Evolutionary conservation across 1,140 invertebrate species (phyloP), one percentile per base, ranked within the genome.

Genomic region (Drosophila lacteicornis): DNA sequence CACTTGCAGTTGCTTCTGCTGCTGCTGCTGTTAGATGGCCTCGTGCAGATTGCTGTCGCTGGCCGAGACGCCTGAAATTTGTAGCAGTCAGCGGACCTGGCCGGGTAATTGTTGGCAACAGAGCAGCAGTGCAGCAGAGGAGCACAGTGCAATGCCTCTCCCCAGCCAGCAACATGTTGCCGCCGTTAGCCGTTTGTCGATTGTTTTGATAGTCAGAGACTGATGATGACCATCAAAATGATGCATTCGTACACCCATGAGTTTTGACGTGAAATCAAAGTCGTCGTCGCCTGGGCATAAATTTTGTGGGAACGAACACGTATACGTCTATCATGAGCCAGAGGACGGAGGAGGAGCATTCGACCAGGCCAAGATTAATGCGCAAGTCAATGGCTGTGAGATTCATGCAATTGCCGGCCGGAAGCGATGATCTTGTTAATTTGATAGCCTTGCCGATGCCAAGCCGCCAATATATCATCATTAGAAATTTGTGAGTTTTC

Each of bases 191-290:
- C 47, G 66, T 19, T 69, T 67, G 85, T 76, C 80, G 82, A 85
- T 90, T 90, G 86, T 79, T 90, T 90, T 90, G 85, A 90, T 90
- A 82, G 86, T 80, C 86, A 91, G 86, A 91, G 86, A 91, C 86
- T 91, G 86, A 91, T 91, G 86, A 91, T 91, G 86, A 91, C 86
- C 86, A 91, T 91, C 86, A 91, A 84, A 91, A 91, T 91, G 86
- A 91, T 91, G 86, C 86, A 91, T 91, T 91, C 84, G 86, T 91
- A 91, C 86, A 91, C 86, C 86, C 86, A 91, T 86, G 86, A 91
- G 82, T 91, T 91, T 91, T 91, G 86, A 91, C 86, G 82, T 91
- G 75, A 91, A 91, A 91, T 91, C 86, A 91, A 84, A 70, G 70
- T 71, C 79, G 82, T 84, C 78, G 80, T 84, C 78, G 85, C 69